These are phyloP conservation scores for Microcebus jonahi DNA, from an alignment of 2,113 vertebrate genomes.

Conservation along the genomic window DNA sequence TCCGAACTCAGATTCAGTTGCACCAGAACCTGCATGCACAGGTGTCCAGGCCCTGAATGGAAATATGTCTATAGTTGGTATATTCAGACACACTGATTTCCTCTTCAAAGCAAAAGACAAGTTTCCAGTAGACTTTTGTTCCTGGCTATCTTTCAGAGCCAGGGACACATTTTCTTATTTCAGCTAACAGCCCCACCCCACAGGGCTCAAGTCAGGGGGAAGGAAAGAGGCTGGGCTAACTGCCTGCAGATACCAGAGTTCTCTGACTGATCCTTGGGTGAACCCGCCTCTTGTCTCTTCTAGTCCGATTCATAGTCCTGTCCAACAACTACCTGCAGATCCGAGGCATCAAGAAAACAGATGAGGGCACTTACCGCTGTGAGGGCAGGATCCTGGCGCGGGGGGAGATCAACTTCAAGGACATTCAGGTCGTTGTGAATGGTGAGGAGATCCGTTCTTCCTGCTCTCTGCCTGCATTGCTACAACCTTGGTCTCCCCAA, in stretches of 20 bases:
- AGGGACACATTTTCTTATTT: background rate
- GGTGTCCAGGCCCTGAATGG: background rate
- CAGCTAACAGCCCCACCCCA: background rate
- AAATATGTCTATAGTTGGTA: background rate
- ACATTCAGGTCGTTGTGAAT: conserved; percentile 97
- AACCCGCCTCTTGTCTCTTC: conserved; percentile 66
- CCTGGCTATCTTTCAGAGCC: background rate
- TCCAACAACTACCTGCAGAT: conserved; percentile 98
- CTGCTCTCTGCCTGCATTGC: background rate
- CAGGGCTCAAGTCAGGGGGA: background rate
- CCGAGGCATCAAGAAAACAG: conserved; percentile 95
- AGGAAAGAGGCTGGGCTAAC: background rate
- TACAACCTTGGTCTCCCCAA: background rate
- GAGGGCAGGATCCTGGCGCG: conserved; percentile 96
- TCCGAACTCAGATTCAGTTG: background rate
- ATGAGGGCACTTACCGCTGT: conserved; percentile 95
- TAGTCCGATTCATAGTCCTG: conserved; percentile 94
- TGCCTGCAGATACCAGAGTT: background rate
- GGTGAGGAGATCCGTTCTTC: conserved; percentile 86
- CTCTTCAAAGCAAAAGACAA: background rate
- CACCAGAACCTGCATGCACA: background rate
- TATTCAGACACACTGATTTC: background rate
- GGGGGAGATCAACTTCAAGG: conserved; percentile 96
- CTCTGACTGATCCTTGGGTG: background rate
- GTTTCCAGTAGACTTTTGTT: background rate